Percentiles rank a stretch among this genome's conserved stretches.
phyloP scores from a whole-genome alignment of 2,888 invertebrate species.

The Chelonus formosanus region DNA sequence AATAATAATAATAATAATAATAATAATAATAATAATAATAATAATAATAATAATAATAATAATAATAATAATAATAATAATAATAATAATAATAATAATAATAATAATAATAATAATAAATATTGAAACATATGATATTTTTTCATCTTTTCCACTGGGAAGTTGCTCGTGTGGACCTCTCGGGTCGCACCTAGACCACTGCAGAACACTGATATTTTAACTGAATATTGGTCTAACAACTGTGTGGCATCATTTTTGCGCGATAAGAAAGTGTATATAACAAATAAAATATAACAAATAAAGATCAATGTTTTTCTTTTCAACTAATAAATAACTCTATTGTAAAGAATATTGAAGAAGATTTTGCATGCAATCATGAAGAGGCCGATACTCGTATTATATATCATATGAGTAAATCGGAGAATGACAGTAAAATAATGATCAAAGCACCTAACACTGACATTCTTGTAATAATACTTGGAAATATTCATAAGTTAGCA shows the following conservation, averaged over 20 bases:
- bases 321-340: neutral
- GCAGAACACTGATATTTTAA: slow-evolving; percentile 1
- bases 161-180: too few relatives aligned
- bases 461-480: slow-evolving; percentile 28
- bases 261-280: slow-evolving; percentile 25
- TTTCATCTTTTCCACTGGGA: too few relatives aligned
- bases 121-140: too few relatives aligned
- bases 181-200: too few relatives aligned
- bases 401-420: slow-evolving; percentile 29
- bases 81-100: too few relatives aligned
- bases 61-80: too few relatives aligned
- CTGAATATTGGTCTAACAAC: slow-evolving; percentile 15
- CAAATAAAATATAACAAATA: too few relatives aligned
- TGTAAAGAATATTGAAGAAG: slow-evolving; percentile 21
- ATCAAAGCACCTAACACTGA: slow-evolving; percentile 31
- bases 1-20: too few relatives aligned
- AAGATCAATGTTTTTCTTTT: slow-evolving; percentile 24
- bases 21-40: too few relatives aligned
- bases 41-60: too few relatives aligned
- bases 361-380: slow-evolving; percentile 37
- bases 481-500: slow-evolving; percentile 29
- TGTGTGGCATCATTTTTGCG: slow-evolving; percentile 19
- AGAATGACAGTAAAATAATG: slow-evolving; percentile 18
- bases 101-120: too few relatives aligned
- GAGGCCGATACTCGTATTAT: slow-evolving; percentile 42